These are phyloP conservation scores for Hirtodrosophila duncani DNA, from an alignment of 2,888 invertebrate genomes.

Conservation along the genomic window DNA sequence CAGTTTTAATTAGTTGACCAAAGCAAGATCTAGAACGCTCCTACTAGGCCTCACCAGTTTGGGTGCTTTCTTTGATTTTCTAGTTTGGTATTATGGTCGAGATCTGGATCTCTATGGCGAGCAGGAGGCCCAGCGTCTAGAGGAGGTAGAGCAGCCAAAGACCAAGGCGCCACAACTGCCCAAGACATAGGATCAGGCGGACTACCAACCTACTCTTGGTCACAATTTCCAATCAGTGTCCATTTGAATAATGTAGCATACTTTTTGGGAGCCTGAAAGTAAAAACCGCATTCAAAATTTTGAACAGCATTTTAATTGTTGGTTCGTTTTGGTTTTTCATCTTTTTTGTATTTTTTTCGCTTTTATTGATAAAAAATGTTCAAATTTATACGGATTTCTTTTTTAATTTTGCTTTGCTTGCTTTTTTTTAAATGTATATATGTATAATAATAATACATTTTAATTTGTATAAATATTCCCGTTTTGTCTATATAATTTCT, in stretches of 20 bases:
- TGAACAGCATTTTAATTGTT: constrained; percentile 8
- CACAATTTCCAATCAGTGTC: too few relatives aligned
- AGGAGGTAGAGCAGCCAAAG: constrained; percentile 46
- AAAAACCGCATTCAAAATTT: constrained; percentile 6
- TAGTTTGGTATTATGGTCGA: constrained; percentile 82
- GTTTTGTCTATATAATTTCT: constrained; percentile 64
- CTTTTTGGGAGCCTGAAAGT: not conserved
- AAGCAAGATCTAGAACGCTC: too few relatives aligned
- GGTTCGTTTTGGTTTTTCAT: constrained; percentile 24
- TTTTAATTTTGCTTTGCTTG: constrained; percentile 20
- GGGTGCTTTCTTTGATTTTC: constrained; percentile 81
- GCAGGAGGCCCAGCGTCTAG: constrained; percentile 65
- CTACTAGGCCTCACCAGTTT: constrained; percentile 81
- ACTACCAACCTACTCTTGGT: too few relatives aligned
- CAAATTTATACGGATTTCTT: constrained; percentile 55
- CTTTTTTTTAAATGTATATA: constrained; percentile 40
- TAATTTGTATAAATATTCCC: constrained; percentile 61
- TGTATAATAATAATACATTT: constrained; percentile 71
- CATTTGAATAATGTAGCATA: constrained; percentile 7
- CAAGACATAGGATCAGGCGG: constrained; percentile 34
- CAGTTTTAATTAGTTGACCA: too few relatives aligned
- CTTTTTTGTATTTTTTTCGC: constrained; percentile 34
- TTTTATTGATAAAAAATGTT: constrained; percentile 70
- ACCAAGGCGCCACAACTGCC: constrained; percentile 68
- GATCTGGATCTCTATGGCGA: constrained; percentile 81